Evolutionary conservation across 2,888 invertebrate genomes (phyloP).

Genomic region (Mythimna loreyi): DNA sequence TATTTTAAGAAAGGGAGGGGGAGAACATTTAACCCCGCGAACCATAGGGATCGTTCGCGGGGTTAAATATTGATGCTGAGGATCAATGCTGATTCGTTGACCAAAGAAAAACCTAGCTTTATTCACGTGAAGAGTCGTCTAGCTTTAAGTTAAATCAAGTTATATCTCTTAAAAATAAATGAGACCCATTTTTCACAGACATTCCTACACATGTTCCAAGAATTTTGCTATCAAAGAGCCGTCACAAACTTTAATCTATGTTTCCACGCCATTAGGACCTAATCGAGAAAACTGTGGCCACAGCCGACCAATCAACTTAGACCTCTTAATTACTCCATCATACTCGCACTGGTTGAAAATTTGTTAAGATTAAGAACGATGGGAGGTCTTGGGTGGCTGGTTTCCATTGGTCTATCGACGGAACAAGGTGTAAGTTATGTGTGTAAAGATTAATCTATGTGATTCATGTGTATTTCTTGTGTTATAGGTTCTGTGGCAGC

Average conservation of each 20-base stretch:
- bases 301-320: slow-evolving; percentile 67
- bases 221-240: slow-evolving; percentile 62
- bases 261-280: slow-evolving; percentile 80
- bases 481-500: slow-evolving; percentile 7
- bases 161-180: slow-evolving; percentile 15
- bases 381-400: slow-evolving; percentile 64
- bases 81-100: no score
- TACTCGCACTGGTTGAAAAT: slow-evolving; percentile 42
- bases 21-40: no score
- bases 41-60: no score
- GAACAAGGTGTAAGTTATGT: slow-evolving; percentile 70
- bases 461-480: slow-evolving; percentile 68
- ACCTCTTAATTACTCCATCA: slow-evolving; percentile 70
- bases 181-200: slow-evolving; percentile 43
- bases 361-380: slow-evolving; percentile 57
- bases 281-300: slow-evolving; percentile 78
- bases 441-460: slow-evolving; percentile 58
- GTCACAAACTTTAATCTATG: slow-evolving; percentile 78
- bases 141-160: no score
- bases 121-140: no score
- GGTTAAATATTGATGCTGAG: no score
- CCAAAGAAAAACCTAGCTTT: no score
- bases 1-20: no score
- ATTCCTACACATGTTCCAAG: slow-evolving; percentile 57
- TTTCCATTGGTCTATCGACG: slow-evolving; percentile 47